Percentiles rank a stretch among this genome's conserved stretches.
phyloP scores from a whole-genome alignment of 2,888 invertebrate genomes.

The Suillia variegata region DNA sequence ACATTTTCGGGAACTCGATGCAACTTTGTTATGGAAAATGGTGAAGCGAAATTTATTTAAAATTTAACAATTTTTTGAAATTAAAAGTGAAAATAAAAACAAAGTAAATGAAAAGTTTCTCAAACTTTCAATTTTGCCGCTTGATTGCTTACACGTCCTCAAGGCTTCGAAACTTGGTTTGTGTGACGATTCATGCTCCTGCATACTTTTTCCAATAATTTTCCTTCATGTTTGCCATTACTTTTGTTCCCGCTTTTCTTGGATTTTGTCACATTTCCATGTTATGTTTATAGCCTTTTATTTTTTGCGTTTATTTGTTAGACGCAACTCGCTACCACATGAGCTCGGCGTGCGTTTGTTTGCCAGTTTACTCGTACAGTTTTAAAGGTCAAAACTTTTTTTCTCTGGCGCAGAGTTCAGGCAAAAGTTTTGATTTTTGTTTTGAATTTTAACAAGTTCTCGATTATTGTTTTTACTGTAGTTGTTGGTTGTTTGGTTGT shows the following conservation, averaged over 20 bases:
- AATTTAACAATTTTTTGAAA: background rate
- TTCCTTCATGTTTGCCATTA: background rate
- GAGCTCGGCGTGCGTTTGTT: background rate
- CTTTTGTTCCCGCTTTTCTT: background rate
- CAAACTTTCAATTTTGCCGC: conserved; percentile 3
- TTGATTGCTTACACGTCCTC: conserved; percentile 19
- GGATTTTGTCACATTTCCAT: background rate
- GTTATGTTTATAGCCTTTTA: background rate
- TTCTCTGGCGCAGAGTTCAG: background rate
- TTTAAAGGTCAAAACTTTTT: background rate
- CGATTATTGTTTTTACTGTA: too few species aligned
- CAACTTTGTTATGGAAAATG: too few species aligned
- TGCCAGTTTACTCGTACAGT: too few species aligned
- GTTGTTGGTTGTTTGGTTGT: background rate
- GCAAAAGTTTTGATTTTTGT: background rate
- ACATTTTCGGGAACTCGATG: too few species aligned
- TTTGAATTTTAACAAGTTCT: background rate
- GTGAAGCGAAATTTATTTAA: too few species aligned
- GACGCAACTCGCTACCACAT: too few species aligned
- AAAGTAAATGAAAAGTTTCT: conserved; percentile 4
- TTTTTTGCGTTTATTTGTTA: too few species aligned
- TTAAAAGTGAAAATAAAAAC: too few species aligned
- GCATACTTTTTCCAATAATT: background rate
- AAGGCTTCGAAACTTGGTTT: background rate
- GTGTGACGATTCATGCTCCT: background rate